phyloP scores from a whole-genome alignment of 2,888 invertebrate genomes.

The Tyria jacobaeae region DNA sequence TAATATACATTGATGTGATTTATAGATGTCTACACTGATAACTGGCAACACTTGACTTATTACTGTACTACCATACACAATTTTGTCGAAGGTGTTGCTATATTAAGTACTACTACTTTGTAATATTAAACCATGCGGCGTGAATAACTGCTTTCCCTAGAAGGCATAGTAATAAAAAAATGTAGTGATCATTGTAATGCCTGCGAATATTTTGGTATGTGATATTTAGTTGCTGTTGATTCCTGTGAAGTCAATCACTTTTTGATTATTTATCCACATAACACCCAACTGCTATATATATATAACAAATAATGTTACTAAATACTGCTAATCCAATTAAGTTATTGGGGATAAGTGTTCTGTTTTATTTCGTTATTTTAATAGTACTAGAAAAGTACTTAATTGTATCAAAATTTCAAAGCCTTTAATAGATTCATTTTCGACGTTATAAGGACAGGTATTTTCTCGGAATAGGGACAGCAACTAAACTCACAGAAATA shows the following conservation, averaged over 20 bases:
- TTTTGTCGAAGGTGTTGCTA: constrained; percentile 30
- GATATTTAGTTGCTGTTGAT: constrained; percentile 3
- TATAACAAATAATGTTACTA: no score
- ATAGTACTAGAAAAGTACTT: no score
- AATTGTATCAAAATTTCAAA: no score
- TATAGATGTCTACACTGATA: constrained; percentile 27
- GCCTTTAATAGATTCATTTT: no score
- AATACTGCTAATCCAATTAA: no score
- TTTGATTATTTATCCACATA: not conserved
- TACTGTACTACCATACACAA: constrained; percentile 19
- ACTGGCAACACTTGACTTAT: constrained; percentile 28
- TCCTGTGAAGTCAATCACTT: not conserved
- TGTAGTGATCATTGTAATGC: constrained; percentile 14
- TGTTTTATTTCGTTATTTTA: no score
- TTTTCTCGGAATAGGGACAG: not conserved
- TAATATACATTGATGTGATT: constrained; percentile 28
- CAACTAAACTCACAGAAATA: constrained; percentile 7
- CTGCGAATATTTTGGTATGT: constrained; percentile 12
- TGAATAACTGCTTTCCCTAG: constrained; percentile 54
- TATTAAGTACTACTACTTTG: constrained; percentile 26
- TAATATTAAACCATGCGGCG: constrained; percentile 34
- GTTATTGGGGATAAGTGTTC: no score
- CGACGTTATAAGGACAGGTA: not conserved
- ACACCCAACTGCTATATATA: not conserved
- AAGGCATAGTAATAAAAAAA: constrained; percentile 47